Base-by-base conservation (phyloP, 2,113 vertebrate species). In the Saccopteryx bilineata region DNA sequence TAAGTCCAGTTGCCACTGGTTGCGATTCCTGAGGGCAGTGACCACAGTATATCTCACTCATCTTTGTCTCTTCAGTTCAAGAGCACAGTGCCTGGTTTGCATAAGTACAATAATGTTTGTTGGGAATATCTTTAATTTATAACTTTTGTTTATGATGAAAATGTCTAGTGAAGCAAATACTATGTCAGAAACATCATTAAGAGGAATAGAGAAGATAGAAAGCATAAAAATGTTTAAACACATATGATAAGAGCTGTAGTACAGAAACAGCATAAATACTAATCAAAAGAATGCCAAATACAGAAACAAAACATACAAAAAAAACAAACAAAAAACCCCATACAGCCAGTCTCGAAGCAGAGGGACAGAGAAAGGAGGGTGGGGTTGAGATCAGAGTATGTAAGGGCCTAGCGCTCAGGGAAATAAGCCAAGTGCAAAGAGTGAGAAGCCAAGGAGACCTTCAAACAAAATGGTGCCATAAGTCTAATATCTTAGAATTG, bases 101-200 rank as follows among this genome's bases (percentile, higher is more conserved):
- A 0, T 7, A 60, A 76, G 56, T 28, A 88, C 46, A 74, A 19
- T 52, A 85, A 26, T 88, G 12, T 76, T 54, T 81, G 23, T 33
- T 91, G 86, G 39, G 46, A 33, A 92, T 33, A 54, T 39, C 28
- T 89, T 93, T 87, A 90, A 88, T 54, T 85, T 82, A 7, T 58
- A 79, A 78, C 13, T 88, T 71, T 91, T 60, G 83, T 68, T 94
- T 82, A 79, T 61, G 31, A 82, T 76, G 83, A 90, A 93, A 95
- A 95, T 26, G 28, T 65, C 23, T 87, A 87, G 39, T 74, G 19
- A 96, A 68, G n/a, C 48, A 81, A 88, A 96, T 84, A 48, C 13
- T 92, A 28, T 56, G 46, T 63, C 52, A 61, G 31, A 89, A 94
- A 95, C 58, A 33, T 93, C 48, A 87, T 60, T 48, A 65, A 83